A percentile compares a stretch with the other conserved stretches of the same genome.
Conservation (phyloP, 2,888 invertebrate genomes). For the Petrophora chlorosata region DNA sequence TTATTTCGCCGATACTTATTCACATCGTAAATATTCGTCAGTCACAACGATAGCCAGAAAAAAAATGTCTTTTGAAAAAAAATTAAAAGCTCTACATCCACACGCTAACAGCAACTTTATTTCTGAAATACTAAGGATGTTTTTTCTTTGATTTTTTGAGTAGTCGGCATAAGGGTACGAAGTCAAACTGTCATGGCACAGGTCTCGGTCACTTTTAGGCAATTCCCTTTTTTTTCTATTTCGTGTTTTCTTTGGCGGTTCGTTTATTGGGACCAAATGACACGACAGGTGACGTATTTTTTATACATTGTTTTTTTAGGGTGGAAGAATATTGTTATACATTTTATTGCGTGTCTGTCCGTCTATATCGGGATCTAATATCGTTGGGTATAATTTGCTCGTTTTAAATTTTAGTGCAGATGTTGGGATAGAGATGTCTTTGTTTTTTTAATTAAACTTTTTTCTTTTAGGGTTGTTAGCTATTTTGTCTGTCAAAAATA, state of each 20-base stretch:
- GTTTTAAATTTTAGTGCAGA: constrained; percentile 60
- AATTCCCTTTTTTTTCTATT: constrained; percentile 66
- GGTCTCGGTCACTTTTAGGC: constrained; percentile 72
- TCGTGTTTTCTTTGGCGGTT: constrained; percentile 78
- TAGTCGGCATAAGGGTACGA: constrained; percentile 33
- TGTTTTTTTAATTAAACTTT: constrained; percentile 32
- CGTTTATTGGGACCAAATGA: constrained; percentile 81
- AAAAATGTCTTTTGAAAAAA: constrained; percentile 61
- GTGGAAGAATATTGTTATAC: constrained; percentile 76
- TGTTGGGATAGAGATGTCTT: constrained; percentile 64
- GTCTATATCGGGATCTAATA: constrained; percentile 56
- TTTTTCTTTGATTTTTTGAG: constrained; percentile 21
- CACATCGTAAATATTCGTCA: constrained; percentile 81
- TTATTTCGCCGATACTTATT: constrained; percentile 74
- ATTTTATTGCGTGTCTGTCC: constrained; percentile 78
- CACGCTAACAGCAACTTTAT: constrained; percentile 39
- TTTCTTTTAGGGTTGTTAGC: constrained; percentile 3
- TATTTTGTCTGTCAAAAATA: constrained; percentile 2
- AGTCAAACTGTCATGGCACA: constrained; percentile 65
- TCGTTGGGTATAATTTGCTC: constrained; percentile 71
- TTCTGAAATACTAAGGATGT: constrained; percentile 7
- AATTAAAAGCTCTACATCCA: neutral
- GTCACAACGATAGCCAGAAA: constrained; percentile 70
- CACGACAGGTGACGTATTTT: constrained; percentile 82
- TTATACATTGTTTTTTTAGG: constrained; percentile 56